Conservation (phyloP, 2,797 vertebrate species). For the Netta rufina region DNA sequence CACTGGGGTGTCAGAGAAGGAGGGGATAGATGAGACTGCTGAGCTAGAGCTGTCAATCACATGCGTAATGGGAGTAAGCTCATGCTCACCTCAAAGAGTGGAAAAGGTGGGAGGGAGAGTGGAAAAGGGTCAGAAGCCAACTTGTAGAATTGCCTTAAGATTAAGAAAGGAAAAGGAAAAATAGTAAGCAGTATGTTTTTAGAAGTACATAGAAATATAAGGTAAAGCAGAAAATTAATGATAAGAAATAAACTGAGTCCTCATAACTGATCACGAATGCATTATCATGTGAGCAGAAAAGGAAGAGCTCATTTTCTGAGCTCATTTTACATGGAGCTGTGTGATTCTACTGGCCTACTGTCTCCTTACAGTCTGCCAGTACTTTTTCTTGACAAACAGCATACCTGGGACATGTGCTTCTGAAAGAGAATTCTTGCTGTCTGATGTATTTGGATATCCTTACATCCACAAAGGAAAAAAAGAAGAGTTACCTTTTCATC, state of each 20-base stretch:
- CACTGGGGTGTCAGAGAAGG: not conserved
- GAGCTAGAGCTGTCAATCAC: not conserved
- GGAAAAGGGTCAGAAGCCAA: not conserved
- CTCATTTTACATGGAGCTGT: not conserved
- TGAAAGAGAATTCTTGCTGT: not conserved
- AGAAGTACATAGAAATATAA: not conserved
- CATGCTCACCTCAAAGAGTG: not conserved
- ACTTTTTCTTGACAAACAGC: not conserved
- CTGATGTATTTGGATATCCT: not conserved
- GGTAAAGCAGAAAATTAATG: not conserved
- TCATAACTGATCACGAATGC: not conserved
- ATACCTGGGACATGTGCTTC: not conserved
- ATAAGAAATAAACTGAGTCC: not conserved
- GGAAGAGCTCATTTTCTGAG: not conserved
- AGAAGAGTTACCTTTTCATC: not conserved
- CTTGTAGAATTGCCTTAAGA: not conserved
- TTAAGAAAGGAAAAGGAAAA: not conserved
- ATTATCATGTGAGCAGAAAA: not conserved
- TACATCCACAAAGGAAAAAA: not conserved
- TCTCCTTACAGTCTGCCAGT: not conserved
- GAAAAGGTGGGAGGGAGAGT: not conserved
- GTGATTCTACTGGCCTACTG: not conserved
- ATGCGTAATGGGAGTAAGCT: not conserved
- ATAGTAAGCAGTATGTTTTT: not conserved
- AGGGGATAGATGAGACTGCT: not conserved